A percentile compares a stretch with the other conserved stretches of the same genome.
phyloP scores from a whole-genome alignment of 2,797 vertebrate genomes.

The Ciconia nigra region DNA sequence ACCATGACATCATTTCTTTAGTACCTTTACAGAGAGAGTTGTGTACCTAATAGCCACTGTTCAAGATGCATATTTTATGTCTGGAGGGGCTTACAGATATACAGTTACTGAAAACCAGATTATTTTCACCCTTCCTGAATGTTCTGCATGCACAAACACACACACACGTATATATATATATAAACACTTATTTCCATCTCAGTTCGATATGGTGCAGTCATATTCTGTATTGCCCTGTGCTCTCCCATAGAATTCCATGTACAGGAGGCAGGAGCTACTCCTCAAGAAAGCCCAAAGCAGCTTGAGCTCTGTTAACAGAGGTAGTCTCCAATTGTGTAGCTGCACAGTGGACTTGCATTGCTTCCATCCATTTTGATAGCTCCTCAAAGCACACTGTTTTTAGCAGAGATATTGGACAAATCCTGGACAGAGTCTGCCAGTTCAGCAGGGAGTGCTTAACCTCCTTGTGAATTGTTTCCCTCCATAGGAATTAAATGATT shows the following conservation, averaged over 20 bases:
- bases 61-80: background rate
- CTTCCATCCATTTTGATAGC: background rate
- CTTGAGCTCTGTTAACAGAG: background rate
- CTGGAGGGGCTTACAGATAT: background rate
- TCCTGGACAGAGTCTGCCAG: background rate
- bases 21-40: background rate
- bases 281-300: background rate
- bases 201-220: background rate
- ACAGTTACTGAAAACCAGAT: background rate
- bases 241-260: background rate
- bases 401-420: background rate
- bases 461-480: background rate
- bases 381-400: background rate
- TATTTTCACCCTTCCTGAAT: background rate
- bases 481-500: background rate
- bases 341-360: background rate
- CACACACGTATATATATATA: background rate
- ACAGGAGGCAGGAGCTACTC: background rate
- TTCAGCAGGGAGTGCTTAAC: background rate
- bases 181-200: background rate
- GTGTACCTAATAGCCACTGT: background rate
- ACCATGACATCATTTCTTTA: background rate
- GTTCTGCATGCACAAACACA: background rate
- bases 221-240: background rate
- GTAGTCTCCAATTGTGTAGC: background rate